Percentiles rank a stretch among this genome's conserved stretches.
Evolutionary conservation across 2,113 vertebrate genomes (phyloP).

Genomic region (Geococcyx californianus): DNA sequence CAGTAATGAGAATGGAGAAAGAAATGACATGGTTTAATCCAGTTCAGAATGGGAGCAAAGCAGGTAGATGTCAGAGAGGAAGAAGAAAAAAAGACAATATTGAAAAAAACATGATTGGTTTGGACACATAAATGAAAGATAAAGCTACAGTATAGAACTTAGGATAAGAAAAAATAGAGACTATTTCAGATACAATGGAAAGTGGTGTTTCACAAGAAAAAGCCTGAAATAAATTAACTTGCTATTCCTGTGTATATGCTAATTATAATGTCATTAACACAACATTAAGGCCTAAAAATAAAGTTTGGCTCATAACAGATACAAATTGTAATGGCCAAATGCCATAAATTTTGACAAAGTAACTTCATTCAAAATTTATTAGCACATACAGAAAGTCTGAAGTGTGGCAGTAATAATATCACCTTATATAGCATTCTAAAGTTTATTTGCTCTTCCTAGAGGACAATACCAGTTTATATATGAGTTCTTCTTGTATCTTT

Average conservation of each 20-base stretch:
- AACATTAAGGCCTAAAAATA: conserved; percentile 26
- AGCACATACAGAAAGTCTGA: background rate
- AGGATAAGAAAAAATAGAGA: background rate
- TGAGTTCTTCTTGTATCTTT: background rate
- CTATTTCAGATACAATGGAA: background rate
- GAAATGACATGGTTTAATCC: background rate
- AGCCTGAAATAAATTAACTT: background rate
- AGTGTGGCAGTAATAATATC: background rate
- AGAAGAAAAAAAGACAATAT: background rate
- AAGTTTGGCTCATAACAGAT: background rate
- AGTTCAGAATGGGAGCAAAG: background rate
- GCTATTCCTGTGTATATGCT: background rate
- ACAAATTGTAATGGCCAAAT: conserved; percentile 9
- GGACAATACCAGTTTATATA: background rate
- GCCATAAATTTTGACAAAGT: background rate
- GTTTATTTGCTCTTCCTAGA: background rate
- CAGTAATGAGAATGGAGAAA: background rate
- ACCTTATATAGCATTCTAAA: conserved; percentile 19
- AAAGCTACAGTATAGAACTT: background rate
- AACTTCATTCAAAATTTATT: background rate
- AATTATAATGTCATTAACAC: background rate
- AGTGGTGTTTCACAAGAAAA: background rate
- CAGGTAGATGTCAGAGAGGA: background rate
- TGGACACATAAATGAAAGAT: background rate
- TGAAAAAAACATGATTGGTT: background rate